Base-by-base conservation (phyloP, 2,113 vertebrate species). In the Diadophis punctatus region DNA sequence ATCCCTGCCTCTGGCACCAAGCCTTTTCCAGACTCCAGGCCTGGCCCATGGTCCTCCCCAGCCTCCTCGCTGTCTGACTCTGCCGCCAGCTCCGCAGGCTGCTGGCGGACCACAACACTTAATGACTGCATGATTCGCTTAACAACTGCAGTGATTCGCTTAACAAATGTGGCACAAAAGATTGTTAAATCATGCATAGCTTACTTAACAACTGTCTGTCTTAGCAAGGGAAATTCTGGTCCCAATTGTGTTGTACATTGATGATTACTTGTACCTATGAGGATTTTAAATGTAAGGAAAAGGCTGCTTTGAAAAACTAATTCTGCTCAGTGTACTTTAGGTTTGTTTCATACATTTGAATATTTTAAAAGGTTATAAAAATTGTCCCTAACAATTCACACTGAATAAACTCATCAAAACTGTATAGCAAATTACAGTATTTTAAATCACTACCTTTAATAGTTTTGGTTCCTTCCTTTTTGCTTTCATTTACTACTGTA, bases 401-500 rank as follows among this genome's bases (percentile, higher is more conserved):
- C 51, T 22, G 0, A 25, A 56, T 80, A 52, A 12, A 63, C 1
- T 30, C 52, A 92, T 84, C 27, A 49, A 51, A 87, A 51, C 25
- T 34, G 14, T 25, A n/a, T 48, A 95, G 88, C 86, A 91, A 16
- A 34, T 51, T 48, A 87, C 2, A 92, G 92, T 91, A 93, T 93
- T 91, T 53, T 92, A 89, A 48, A 60, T 1, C 8, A 16, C 93
- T 91, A 80, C 34, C 55, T 6, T 49, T 58, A 58, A 51, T 90
- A 94, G 55, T 93, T 80, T 84, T 92, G 92, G 2, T 39, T 68
- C 88, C 25, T 49, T 80, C 34, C 30, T 93, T 68, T 94, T 68
- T 95, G n/a, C 25, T 89, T 90, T 95, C 91, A 34, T 93, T 94
- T 94, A 91, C 27, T 94, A 68, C 49, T 87, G 10, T 87, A 23